These are phyloP conservation scores for Lomographa bimaculata DNA, from an alignment of 2,888 invertebrate genomes.

Conservation along the genomic window DNA sequence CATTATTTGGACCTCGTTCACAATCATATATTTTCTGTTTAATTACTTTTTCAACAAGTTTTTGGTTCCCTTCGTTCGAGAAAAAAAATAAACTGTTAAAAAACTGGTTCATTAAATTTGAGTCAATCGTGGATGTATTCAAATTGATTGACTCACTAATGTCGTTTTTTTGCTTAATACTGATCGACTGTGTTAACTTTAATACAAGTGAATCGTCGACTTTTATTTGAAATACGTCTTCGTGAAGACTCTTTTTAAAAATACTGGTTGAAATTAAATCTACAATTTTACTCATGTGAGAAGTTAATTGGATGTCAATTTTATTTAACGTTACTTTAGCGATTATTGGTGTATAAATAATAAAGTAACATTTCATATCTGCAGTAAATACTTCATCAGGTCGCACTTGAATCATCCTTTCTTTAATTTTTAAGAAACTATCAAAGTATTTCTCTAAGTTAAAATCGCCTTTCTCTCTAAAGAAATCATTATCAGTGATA, in stretches of 20 bases:
- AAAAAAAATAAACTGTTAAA: no score
- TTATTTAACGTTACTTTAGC: conserved; percentile 32
- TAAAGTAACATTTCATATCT: conserved; percentile 39
- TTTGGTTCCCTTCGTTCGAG: no score
- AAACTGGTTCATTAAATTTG: no score
- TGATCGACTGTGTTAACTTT: neutral
- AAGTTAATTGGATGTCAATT: conserved; percentile 19
- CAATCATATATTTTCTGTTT: conserved; percentile 35
- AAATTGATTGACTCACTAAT: neutral
- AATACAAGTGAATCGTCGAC: no score
- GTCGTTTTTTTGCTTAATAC: conserved; percentile 3
- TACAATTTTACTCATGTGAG: conserved; percentile 32
- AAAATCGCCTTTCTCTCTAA: conserved; percentile 33
- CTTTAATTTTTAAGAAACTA: conserved; percentile 42
- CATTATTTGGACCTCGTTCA: conserved; percentile 25
- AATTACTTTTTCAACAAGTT: no score
- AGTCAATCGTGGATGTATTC: no score
- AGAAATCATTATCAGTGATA: conserved; percentile 37
- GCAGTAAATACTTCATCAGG: conserved; percentile 37
- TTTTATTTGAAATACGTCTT: conserved; percentile 6
- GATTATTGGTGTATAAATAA: conserved; percentile 43
- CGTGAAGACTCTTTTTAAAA: no score
- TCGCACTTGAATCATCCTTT: conserved; percentile 35
- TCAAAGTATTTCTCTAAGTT: conserved; percentile 41
- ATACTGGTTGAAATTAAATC: conserved; percentile 36